Base-by-base conservation (phyloP, 2,797 vertebrate species). In the Neoniphon sammara region DNA sequence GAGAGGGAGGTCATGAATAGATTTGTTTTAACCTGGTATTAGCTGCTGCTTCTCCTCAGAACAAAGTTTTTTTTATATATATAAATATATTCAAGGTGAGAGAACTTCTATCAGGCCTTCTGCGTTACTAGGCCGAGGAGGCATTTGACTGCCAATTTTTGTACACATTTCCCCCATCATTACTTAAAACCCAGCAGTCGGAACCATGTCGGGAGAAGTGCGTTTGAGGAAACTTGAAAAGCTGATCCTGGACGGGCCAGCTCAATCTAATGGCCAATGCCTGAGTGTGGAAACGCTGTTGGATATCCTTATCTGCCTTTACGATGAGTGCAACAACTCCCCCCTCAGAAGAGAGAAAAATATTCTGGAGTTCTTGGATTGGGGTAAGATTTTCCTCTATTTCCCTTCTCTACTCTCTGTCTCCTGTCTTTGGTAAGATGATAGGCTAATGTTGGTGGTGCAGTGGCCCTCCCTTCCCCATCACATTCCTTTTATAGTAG, bases 181-280 rank as follows among this genome's bases (percentile, higher is more conserved):
- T 76, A 65, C 73, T 82, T 83, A 21, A 25, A 39, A 66, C 4
- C 23, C 44, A 67, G 57, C 50, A 58, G 65, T 31, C 71, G 82
- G 84, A 91, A 83, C 52, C 88, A 99, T 99, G 98, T 99, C 98
- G 84, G 98, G 96, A 88, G 97, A 99, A 94, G 97, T 99, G 88
- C 97, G 98, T 92, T 93, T 99, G 96, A 96, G 97, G 95, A 97
- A 97, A 93, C 91, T 99, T 95, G 98, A 99, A 91, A 96, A 98
- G 90, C 94, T 99, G 91, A 88, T 99, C 83, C 91, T 98, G 95
- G 97, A 97, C 90, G 97, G 98, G 74, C 97, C 97, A 56, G 94
- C 93, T 70, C 95, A 93, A 83, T 94, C 96, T 74, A 96, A 90
- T 61, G 96, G 96, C 85, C 96, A 96, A 39, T 97, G 96, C 85